Evolutionary conservation across 2,797 vertebrate species (phyloP), one percentile per base, ranked within the genome.

Genomic region (Telmatherina bonti): DNA sequence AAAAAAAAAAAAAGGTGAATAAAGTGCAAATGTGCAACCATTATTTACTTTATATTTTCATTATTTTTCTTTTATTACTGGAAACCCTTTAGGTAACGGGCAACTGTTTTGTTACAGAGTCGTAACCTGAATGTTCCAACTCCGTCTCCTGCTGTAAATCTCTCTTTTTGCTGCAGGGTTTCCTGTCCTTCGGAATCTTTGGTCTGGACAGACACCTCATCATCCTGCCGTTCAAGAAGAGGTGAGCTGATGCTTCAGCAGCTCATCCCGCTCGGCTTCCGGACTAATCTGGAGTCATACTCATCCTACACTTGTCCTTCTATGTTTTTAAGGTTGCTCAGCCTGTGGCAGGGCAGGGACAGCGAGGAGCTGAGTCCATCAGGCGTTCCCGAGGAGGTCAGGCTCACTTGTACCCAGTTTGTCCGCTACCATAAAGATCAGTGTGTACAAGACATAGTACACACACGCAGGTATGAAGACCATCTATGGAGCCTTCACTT

Each of bases 151-250:
- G 4, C 2, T 13, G 15, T 24, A 16, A 12, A 29, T 24, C n/a
- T 51, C 15, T 57, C 0, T 70, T 20, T 66, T 52, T 29, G 0
- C 61, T 10, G 4, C 86, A 99, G 97, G 97, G 97, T 60, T 98
- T 99, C 83, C 94, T 99, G 89, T 98, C 96, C 16, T 99, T 99
- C 85, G 96, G 95, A 78, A 96, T 99, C 87, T 99, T 98, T 85
- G 98, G 97, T 56, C 91, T 99, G 90, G 97, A 99, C 90, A 96
- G 96, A 86, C 97, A 98, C 89, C 95, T 99, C 88, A 97, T 99
- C 83, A 95, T 99, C 84, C 85, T 97, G 13, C 97, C 97, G 11
- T 99, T 97, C 92, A 99, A 97, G 92, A 95, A 96, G 93, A 97
- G 96, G 97, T 98, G 91, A 93, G 79, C 30, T 33, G 5, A 52